phyloP scores from a whole-genome alignment of 2,797 vertebrate genomes.

The Rousettus madagascariensis region DNA sequence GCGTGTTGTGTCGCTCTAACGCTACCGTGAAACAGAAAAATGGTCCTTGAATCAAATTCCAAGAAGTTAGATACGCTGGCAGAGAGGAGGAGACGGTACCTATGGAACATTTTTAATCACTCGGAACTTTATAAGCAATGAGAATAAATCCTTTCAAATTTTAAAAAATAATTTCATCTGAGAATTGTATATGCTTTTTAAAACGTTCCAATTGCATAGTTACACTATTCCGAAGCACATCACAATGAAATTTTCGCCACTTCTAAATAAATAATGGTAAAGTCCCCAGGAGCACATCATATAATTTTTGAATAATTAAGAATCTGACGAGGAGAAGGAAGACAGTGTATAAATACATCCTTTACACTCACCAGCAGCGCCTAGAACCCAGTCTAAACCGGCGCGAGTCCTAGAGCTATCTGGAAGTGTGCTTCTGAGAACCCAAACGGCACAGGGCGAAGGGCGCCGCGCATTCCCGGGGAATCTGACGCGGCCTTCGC shows the following conservation, averaged over 20 bases:
- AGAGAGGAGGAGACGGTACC: background rate
- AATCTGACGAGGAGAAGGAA: background rate
- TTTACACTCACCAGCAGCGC: background rate
- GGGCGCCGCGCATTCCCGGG: background rate
- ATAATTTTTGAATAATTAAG: constrained; percentile 39
- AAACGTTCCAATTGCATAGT: background rate
- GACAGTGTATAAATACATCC: background rate
- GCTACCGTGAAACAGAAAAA: background rate
- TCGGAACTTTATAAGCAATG: background rate
- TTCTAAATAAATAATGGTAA: constrained; percentile 17
- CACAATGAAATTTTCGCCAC: background rate
- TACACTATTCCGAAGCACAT: background rate
- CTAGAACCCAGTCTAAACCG: constrained; percentile 1
- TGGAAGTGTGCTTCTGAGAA: constrained; percentile 21
- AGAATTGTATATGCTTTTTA: background rate
- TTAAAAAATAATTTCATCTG: background rate
- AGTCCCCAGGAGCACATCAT: background rate
- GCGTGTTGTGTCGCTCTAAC: background rate
- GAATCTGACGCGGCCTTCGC: background rate
- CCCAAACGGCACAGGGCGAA: background rate
- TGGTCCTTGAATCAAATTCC: background rate
- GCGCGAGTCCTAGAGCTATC: background rate
- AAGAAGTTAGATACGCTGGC: background rate
- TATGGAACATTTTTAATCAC: background rate
- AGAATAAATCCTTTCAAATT: background rate